These are phyloP conservation scores for Drosophila obscura DNA, from an alignment of 1,140 invertebrate species.

Conservation along the genomic window DNA sequence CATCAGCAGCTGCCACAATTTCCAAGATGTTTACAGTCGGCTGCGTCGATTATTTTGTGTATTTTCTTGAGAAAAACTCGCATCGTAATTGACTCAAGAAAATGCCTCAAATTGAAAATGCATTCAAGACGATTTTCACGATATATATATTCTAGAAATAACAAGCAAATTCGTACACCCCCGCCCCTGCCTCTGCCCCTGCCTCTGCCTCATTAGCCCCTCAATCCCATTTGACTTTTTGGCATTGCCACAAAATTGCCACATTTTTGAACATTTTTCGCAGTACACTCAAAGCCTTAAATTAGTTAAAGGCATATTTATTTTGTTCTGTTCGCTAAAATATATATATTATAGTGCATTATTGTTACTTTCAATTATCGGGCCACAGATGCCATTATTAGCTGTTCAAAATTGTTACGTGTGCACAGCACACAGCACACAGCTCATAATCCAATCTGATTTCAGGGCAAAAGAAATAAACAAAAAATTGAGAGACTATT, in stretches of 20 bases:
- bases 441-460: slow-evolving; percentile 43
- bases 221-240: slow-evolving; percentile 12
- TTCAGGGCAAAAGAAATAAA: slow-evolving; percentile 37
- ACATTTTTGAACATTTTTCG: slow-evolving; percentile 8
- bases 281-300: slow-evolving; percentile 2
- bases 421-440: neutral
- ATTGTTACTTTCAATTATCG: slow-evolving; percentile 46
- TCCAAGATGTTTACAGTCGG: slow-evolving; percentile 25
- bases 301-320: slow-evolving; percentile 7
- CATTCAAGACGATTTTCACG: slow-evolving; percentile 38
- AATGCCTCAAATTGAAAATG: slow-evolving; percentile 50
- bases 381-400: slow-evolving; percentile 13
- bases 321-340: slow-evolving; percentile 15
- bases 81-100: slow-evolving; percentile 51
- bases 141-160: slow-evolving; percentile 25
- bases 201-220: too few species aligned
- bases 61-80: slow-evolving; percentile 47
- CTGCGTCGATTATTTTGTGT: slow-evolving; percentile 4
- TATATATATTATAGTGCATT: slow-evolving; percentile 4
- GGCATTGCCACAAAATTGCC: slow-evolving; percentile 32
- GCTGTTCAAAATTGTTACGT: slow-evolving; percentile 5
- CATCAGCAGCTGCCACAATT: slow-evolving; percentile 27
- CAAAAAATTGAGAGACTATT: neutral
- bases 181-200: neutral
- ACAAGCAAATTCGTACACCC: slow-evolving; percentile 7